Evolutionary conservation across 30 jellyfish, hydroid and myxozoan genomes (phyloP), one percentile per base, ranked within the genome.

Genomic region (Chironex yamaguchii): DNA sequence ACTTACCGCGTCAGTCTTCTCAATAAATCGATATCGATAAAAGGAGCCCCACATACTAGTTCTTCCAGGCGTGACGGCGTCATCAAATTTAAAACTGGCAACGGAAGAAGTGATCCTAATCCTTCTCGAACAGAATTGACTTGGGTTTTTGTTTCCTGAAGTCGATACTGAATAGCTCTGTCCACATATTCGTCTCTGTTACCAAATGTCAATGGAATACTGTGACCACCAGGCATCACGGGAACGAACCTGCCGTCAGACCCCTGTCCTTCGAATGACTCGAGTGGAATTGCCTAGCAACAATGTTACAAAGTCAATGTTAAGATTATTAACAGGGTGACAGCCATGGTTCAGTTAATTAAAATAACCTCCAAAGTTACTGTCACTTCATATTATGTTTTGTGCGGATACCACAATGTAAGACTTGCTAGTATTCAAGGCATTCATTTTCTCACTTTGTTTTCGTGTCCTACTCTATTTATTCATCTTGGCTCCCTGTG

Each of bases 221-320:
- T 79, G 24, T 91, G 94, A 53, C 98, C 98, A 24, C 93, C 98
- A 1, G 96, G 94, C 0, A 91, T 79, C 24, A 91, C 90, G 0
- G 98, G 98, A 14, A 76, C 90, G 26, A 34, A 71, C 25, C 68
- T 54, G 14, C 98, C 98, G 77, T 91, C 98, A 0, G 98, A 91
- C 31, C 96, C 85, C 79, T 85, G 96, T 83, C 98, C 78, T 27
- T 79, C 98, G 52, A 74, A 92, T 20, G 98, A 75, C 52, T 79
- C 91, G 23, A 92, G 87, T 1, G 98, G 98, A 21, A 92, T 79
- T 30, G 92, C 64, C 90, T 90, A 50, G 0, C 65, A 31, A 34
- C 1, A 36, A 24, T 3, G 50, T 1, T 32, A 9, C 24, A 76
- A 42, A 22, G 28, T 34, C 2, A 29, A 1, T 6, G 3, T 12